Evolutionary conservation across 2,888 invertebrate genomes (phyloP), one percentile per base, ranked within the genome.

Genomic region (Saturnia japonica): DNA sequence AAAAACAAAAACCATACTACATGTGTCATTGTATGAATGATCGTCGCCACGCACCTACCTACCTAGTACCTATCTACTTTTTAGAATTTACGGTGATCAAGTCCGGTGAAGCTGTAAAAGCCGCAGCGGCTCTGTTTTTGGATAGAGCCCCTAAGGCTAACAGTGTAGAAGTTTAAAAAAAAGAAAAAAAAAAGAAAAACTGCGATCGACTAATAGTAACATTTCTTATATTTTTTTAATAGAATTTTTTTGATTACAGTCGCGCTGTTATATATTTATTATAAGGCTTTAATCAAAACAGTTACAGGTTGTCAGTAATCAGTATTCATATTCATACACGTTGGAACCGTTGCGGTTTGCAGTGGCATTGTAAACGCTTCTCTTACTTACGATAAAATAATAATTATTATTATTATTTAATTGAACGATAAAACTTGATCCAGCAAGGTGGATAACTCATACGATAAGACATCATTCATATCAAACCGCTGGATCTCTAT

Each of bases 401-500:
- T 64, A 40, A 64, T 40, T 3, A 64, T 64, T 64, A 12, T 64
- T 64, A 64, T 64, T 64, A 64, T 64, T 64, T 64, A 40, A 64
- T 64, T 40, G 40, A 19, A 69, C 68, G 72, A 70, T 74, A 75
- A 66, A 71, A 43, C 57, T 68, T 73, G 68, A 73, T 72, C 67
- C 69, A 74, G 72, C 77, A 74, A 74, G 75, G 73, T 74, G 74
- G 68, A 57, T 73, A 76, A 73, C 74, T 72, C 71, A 70, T 72
- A 72, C 74, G 77, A 80, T 77, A 77, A 74, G 68, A 70, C 72
- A 72, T 72, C 68, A 62, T 68, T 60, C 70, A 78, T 82, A 83
- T 83, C 82, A 72, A 70, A 68, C 75, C 72, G 78, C 74, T 76
- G 76, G 72, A 85, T 84, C 84, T 79, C 57, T 71, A 73, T 74